Evolutionary conservation across 2,888 invertebrate genomes (phyloP).

Genomic region (Cheilosia soror): DNA sequence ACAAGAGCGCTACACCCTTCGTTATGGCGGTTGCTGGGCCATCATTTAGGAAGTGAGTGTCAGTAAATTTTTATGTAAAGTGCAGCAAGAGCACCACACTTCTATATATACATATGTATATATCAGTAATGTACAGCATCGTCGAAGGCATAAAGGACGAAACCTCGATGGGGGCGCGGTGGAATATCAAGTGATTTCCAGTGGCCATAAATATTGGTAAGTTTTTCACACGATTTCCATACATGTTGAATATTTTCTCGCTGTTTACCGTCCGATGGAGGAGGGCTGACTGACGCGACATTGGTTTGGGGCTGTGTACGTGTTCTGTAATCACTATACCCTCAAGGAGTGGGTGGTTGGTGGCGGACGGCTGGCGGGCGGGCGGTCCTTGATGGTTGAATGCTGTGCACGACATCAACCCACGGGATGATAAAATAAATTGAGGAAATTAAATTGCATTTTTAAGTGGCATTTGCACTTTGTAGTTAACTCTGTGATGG

Average conservation of each 20-base stretch:
- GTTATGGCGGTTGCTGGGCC: conserved; percentile 70
- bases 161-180: conserved; percentile 56
- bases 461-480: conserved; percentile 75
- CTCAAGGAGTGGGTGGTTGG: conserved; percentile 42
- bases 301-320: background rate
- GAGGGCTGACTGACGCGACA: background rate
- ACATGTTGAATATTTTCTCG: conserved; percentile 73
- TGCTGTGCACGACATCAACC: conserved; percentile 52
- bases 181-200: conserved; percentile 75
- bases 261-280: conserved; percentile 54
- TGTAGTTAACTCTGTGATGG: conserved; percentile 70
- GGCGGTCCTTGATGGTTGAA: background rate
- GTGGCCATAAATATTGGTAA: conserved; percentile 75
- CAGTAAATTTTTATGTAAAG: conserved; percentile 76
- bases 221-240: conserved; percentile 74
- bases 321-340: conserved; percentile 52
- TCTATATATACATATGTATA: background rate
- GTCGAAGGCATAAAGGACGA: conserved; percentile 41
- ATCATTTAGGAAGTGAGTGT: conserved; percentile 76
- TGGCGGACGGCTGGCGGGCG: background rate
- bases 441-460: conserved; percentile 76
- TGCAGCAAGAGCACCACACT: conserved; percentile 51
- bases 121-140: conserved; percentile 18
- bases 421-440: conserved; percentile 72
- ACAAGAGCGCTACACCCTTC: conserved; percentile 64